Evolutionary conservation across 1,140 invertebrate species (phyloP).

Genomic region (Hypothenemus hampei): DNA sequence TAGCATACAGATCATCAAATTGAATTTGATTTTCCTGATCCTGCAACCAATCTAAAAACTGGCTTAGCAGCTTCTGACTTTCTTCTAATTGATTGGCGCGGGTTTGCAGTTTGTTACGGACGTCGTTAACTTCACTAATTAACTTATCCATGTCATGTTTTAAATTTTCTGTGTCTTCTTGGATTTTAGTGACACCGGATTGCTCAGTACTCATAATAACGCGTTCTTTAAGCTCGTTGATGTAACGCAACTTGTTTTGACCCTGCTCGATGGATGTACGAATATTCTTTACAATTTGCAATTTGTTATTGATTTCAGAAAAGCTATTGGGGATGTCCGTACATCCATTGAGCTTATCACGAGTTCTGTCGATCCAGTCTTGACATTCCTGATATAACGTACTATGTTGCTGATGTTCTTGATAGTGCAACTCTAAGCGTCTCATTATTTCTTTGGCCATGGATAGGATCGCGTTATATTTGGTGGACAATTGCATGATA

Average conservation of each 20-base stretch:
- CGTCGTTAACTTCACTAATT: conserved; percentile 71
- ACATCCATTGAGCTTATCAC: conserved; percentile 76
- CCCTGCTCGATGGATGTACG: conserved; percentile 83
- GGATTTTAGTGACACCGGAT: conserved; percentile 75
- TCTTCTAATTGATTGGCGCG: conserved; percentile 76
- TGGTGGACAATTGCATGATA: conserved; percentile 88
- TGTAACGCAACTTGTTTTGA: conserved; percentile 84
- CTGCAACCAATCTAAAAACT: conserved; percentile 77
- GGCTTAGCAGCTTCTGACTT: conserved; percentile 72
- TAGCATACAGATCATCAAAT: conserved; percentile 63
- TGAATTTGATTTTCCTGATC: conserved; percentile 80
- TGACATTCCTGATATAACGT: conserved; percentile 85
- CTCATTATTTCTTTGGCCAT: conserved; percentile 91
- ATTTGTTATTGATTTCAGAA: conserved; percentile 75
- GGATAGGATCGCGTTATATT: conserved; percentile 88
- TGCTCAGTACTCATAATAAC: conserved; percentile 90
- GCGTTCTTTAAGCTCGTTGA: conserved; percentile 85
- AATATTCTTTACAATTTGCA: conserved; percentile 78
- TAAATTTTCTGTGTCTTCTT: conserved; percentile 83
- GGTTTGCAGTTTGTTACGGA: conserved; percentile 64
- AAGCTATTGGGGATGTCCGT: conserved; percentile 69
- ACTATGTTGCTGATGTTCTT: conserved; percentile 87
- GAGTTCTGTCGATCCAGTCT: conserved; percentile 83
- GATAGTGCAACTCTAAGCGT: conserved; percentile 82
- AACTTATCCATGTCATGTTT: conserved; percentile 85